A percentile compares a stretch with the other conserved stretches of the same genome.
Conservation (phyloP, 2,797 vertebrate genomes). For the Coranthus polyacanthus region DNA sequence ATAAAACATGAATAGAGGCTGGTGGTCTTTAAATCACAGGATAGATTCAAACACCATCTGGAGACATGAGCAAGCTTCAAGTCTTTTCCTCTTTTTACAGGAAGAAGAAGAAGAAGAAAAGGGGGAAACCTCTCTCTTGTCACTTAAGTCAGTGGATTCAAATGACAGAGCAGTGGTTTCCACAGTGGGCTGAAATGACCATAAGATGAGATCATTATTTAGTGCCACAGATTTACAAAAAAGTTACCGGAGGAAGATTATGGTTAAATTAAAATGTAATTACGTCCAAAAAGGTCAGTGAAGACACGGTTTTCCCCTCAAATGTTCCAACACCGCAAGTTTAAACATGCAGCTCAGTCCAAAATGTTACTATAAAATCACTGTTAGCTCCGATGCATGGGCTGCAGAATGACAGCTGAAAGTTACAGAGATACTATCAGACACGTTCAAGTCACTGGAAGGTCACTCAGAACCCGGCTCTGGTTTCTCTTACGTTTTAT, state of each 20-base stretch:
- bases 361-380: conserved; percentile 14
- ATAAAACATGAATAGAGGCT: no score
- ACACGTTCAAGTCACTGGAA: neutral
- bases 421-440: neutral
- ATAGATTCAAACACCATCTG: conserved; percentile 14
- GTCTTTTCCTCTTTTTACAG: conserved; percentile 6
- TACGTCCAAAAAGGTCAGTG: conserved; percentile 32
- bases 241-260: conserved; percentile 22
- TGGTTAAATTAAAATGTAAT: conserved; percentile 50
- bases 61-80: conserved; percentile 19
- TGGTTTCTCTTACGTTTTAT: no score
- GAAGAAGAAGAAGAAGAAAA: neutral
- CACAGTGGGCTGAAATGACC: conserved; percentile 49
- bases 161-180: conserved; percentile 45
- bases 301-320: neutral
- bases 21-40: conserved; percentile 28
- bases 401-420: neutral
- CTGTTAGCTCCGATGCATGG: neutral
- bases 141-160: conserved; percentile 42
- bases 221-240: conserved; percentile 43
- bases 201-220: conserved; percentile 62
- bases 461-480: no score
- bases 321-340: conserved; percentile 19
- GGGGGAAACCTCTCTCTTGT: conserved; percentile 32
- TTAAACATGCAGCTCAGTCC: conserved; percentile 2